Conservation (phyloP, 1,140 invertebrate genomes). For the Drosophila teissieri region DNA sequence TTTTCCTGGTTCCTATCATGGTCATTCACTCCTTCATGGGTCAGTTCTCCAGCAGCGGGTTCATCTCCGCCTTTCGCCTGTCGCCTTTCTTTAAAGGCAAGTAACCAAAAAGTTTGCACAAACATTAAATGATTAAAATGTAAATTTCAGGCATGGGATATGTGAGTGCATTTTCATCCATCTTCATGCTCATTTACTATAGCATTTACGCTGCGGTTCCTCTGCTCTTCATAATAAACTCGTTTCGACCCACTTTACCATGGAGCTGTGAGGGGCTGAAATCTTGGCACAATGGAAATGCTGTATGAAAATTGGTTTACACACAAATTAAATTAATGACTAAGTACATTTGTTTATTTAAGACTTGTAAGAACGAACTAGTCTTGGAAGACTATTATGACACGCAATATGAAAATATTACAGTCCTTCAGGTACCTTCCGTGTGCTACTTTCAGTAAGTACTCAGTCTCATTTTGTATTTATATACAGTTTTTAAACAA, state of each 20-base stretch:
- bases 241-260: constrained; percentile 65
- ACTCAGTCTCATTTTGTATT: no score
- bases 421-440: constrained; percentile 52
- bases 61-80: constrained; percentile 74
- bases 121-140: background rate
- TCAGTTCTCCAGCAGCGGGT: constrained; percentile 80
- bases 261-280: constrained; percentile 71
- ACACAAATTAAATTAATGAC: background rate
- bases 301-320: constrained; percentile 7
- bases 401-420: no score
- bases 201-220: constrained; percentile 69
- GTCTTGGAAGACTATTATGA: no score
- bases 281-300: constrained; percentile 13
- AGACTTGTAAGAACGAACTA: constrained; percentile 39
- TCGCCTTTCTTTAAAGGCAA: constrained; percentile 79
- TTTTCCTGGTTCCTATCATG: constrained; percentile 71
- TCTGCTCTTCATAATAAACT: constrained; percentile 64
- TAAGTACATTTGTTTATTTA: no score
- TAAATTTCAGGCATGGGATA: constrained; percentile 68
- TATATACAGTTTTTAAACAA: no score
- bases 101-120: background rate
- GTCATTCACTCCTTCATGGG: constrained; percentile 80
- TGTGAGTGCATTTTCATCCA: constrained; percentile 59
- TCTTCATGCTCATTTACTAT: constrained; percentile 61
- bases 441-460: constrained; percentile 69